Percentiles rank a stretch among this genome's conserved stretches.
These are phyloP conservation scores for Actias luna DNA, from an alignment of 2,888 invertebrate species.

Conservation along the genomic window DNA sequence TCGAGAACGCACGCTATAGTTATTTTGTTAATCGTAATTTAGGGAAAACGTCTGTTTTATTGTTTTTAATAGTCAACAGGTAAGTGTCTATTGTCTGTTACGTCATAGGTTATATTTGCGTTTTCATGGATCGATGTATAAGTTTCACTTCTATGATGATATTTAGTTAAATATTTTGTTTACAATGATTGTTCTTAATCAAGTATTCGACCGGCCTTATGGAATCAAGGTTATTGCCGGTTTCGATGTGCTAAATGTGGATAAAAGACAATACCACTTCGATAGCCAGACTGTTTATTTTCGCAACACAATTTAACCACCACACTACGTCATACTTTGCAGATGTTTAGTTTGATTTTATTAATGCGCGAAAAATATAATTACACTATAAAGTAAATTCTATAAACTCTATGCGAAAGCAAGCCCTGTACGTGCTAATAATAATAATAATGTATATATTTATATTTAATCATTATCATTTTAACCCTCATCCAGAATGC, in stretches of 20 bases:
- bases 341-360: not conserved
- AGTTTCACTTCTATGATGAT: not conserved
- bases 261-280: not conserved
- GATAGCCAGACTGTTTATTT: not conserved
- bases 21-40: conserved; percentile 4
- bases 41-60: conserved; percentile 1
- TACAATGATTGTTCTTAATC: not conserved
- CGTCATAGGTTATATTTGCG: not conserved
- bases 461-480: not conserved
- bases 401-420: not conserved
- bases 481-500: not conserved
- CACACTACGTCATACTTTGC: not conserved
- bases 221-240: not conserved
- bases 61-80: not conserved
- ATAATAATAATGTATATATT: not conserved
- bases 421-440: not conserved
- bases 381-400: not conserved
- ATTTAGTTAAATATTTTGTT: not conserved
- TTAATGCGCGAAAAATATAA: not conserved
- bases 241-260: not conserved
- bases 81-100: not conserved
- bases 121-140: not conserved
- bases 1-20: conserved; percentile 20
- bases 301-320: not conserved
- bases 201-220: not conserved